These are phyloP conservation scores for Scaptomyza flava DNA, from an alignment of 2,888 invertebrate genomes.

Conservation along the genomic window DNA sequence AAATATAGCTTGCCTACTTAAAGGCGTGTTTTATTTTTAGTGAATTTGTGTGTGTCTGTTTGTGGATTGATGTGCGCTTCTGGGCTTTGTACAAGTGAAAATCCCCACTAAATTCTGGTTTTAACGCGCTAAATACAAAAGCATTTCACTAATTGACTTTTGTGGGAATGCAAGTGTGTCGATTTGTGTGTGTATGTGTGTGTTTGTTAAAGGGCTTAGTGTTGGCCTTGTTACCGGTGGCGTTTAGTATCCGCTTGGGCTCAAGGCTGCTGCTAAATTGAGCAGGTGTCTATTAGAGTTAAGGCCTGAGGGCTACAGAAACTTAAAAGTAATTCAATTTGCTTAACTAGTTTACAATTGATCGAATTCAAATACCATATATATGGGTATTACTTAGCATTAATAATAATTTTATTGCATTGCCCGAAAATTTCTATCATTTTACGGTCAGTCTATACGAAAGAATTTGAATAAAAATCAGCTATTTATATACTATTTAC, in stretches of 20 bases:
- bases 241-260: conserved; percentile 41
- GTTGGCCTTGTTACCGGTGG: conserved; percentile 29
- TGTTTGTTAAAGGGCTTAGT: conserved; percentile 25
- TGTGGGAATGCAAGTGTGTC: conserved; percentile 31
- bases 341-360: conserved; percentile 63
- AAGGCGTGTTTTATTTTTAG: conserved; percentile 38
- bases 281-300: conserved; percentile 41
- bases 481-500: conserved; percentile 54
- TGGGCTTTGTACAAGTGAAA: conserved; percentile 64
- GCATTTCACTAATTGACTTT: conserved; percentile 72
- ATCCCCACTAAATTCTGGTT: conserved; percentile 64
- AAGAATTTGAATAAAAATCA: conserved; percentile 30
- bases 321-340: conserved; percentile 73
- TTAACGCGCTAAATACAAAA: conserved; percentile 70
- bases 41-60: conserved; percentile 9
- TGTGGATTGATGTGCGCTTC: conserved; percentile 36
- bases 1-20: conserved; percentile 46
- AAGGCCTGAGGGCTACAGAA: conserved; percentile 55
- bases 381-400: conserved; percentile 50
- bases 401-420: conserved; percentile 40
- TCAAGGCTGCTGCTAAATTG: conserved; percentile 48
- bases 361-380: conserved; percentile 15
- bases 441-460: conserved; percentile 59
- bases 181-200: conserved; percentile 25
- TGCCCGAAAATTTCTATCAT: conserved; percentile 78